Conservation (phyloP, 2,888 invertebrate species). For the Disparrhopalites patrizii region DNA sequence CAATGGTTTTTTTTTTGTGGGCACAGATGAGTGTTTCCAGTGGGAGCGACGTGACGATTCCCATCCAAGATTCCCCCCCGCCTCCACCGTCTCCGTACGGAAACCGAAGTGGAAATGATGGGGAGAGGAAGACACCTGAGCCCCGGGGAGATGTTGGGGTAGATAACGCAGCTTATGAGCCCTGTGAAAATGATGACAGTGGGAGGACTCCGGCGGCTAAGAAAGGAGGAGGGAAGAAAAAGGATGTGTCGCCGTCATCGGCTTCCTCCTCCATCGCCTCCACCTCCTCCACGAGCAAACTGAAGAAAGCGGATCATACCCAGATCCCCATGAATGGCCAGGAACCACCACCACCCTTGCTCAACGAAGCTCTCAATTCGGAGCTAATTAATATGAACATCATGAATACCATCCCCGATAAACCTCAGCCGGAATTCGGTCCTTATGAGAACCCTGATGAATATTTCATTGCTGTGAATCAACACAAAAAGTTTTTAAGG, state of each 20-base stretch:
- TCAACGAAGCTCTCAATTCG: conserved; percentile 68
- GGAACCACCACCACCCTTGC: conserved; percentile 17
- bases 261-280: background rate
- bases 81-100: conserved; percentile 43
- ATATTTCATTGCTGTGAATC: conserved; percentile 79
- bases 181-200: conserved; percentile 27
- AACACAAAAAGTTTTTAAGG: conserved; percentile 81
- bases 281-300: background rate
- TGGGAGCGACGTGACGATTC: conserved; percentile 47
- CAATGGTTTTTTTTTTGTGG: conserved; percentile 24
- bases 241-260: background rate
- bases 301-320: conserved; percentile 27
- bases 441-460: conserved; percentile 68
- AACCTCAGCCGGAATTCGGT: conserved; percentile 56
- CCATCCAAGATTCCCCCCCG: conserved; percentile 46
- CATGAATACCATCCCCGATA: conserved; percentile 60
- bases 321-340: conserved; percentile 31
- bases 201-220: too few relatives aligned
- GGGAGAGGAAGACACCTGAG: conserved; percentile 4
- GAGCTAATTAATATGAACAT: conserved; percentile 70
- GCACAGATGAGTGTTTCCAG: conserved; percentile 46
- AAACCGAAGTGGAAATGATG: conserved; percentile 18
- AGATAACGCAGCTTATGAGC: conserved; percentile 40
- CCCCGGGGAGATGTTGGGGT: conserved; percentile 27
- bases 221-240: conserved; percentile 9